Evolutionary conservation across 2,888 invertebrate species (phyloP).

Genomic region (Clanis bilineata): DNA sequence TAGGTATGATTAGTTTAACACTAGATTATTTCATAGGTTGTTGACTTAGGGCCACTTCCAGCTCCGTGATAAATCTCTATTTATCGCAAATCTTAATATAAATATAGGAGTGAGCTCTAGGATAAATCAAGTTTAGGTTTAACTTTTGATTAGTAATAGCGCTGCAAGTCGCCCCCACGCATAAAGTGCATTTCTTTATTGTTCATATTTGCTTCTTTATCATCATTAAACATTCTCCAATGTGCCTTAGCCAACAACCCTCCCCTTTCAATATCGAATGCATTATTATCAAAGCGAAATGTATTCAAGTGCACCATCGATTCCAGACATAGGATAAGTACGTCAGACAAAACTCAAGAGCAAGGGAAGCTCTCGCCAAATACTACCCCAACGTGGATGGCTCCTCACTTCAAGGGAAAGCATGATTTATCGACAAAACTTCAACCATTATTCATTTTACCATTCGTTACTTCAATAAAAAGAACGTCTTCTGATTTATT

Average conservation of each 20-base stretch:
- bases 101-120: too few species aligned
- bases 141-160: too few species aligned
- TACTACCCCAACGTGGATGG: conserved; percentile 61
- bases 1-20: too few species aligned
- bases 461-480: conserved; percentile 82
- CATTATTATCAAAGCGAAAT: conserved; percentile 1
- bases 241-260: not conserved
- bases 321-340: conserved; percentile 60
- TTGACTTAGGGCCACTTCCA: not conserved
- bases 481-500: conserved; percentile 77
- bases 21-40: too few species aligned
- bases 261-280: not conserved
- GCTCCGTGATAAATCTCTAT: too few species aligned
- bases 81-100: too few species aligned
- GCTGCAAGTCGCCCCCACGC: too few species aligned
- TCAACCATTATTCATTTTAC: conserved; percentile 78
- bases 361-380: conserved; percentile 64
- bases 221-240: not conserved
- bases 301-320: conserved; percentile 39
- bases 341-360: conserved; percentile 63
- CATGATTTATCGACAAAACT: conserved; percentile 78
- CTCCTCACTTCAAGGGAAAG: conserved; percentile 63
- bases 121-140: too few species aligned
- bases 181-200: not conserved
- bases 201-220: not conserved